Percentiles rank a stretch among this genome's conserved stretches.
phyloP scores from a whole-genome alignment of 2,113 vertebrate species.

The Tyrannus savana region DNA sequence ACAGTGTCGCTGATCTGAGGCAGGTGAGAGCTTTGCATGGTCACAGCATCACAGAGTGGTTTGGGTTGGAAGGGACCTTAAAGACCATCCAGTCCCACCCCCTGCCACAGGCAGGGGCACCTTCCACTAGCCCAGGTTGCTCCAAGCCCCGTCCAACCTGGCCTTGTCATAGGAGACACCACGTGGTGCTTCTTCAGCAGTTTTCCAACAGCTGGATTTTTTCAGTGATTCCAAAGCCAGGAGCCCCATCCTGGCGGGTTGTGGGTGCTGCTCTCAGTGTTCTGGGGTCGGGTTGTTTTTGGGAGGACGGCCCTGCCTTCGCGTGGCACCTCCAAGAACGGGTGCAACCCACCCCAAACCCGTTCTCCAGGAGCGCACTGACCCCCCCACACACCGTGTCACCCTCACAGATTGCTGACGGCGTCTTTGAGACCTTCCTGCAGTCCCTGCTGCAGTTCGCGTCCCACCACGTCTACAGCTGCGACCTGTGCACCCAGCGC shows the following conservation, averaged over 20 bases:
- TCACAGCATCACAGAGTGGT: neutral
- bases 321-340: fast-evolving
- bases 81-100: neutral
- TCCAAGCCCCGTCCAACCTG: neutral
- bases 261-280: neutral
- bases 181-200: neutral
- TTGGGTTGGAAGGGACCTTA: neutral
- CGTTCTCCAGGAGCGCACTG: neutral
- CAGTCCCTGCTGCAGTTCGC: constrained; percentile 78
- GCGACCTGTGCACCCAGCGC: constrained; percentile 91
- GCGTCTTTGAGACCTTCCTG: constrained; percentile 80
- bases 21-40: constrained; percentile 78
- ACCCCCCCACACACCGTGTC: neutral
- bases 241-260: neutral
- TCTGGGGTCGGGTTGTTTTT: neutral
- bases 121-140: neutral
- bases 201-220: neutral
- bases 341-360: neutral
- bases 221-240: neutral
- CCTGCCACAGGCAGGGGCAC: neutral
- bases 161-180: neutral
- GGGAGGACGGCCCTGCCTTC: neutral
- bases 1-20: constrained; percentile 88
- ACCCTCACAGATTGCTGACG: constrained; percentile 81
- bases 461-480: constrained; percentile 87